Evolutionary conservation across 2,797 vertebrate species (phyloP), one percentile per base, ranked within the genome.

Genomic region (Chloroceryle amazona): DNA sequence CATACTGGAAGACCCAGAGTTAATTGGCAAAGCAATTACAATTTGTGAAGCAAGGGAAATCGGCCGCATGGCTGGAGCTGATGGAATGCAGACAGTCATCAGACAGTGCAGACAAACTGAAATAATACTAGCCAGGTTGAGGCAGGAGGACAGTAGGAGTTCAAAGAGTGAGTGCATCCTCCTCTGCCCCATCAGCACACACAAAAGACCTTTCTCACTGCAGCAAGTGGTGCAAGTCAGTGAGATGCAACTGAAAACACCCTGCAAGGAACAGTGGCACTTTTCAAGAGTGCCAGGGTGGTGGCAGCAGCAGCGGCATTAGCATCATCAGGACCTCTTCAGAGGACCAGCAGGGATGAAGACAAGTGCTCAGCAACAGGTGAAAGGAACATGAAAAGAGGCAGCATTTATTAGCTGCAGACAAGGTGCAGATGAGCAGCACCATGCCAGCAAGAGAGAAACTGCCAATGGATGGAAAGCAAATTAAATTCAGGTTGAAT

Each of bases 1-100:
- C 47, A 31, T 5, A 57, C 33, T 57, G 57, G 75, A 78, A 92
- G 82, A 52, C 25, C 28, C 86, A 57, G 73, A 95, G 89, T 93
- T 90, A 90, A 93, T 31, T 83, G 76, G 83, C 92, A 93, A 81
- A 81, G 80, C 76, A 74, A 86, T 86, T 63, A 74, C 29, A 61
- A 61, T 63, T 90, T 49, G 68, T 4, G 9, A 86, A 92, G 85
- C 72, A 63, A 78, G 94, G 92, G 90, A 96, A 93, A 91, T 93
- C 5, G 0, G 74, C 65, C 0, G 3, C 74, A 33, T 5, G 75
- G 95, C 86, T 92, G 73, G 68, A 85, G 94, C 73, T 71, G 54
- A 52, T 71, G 83, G 95, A 94, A 95, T 83, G 94, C 80, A 96
- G 95, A 94, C 92, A 92, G 92, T 0, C 11, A 91, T 63, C 86